These are phyloP conservation scores for Gymnocheta viridis DNA, from an alignment of 2,888 invertebrate genomes.

Conservation along the genomic window DNA sequence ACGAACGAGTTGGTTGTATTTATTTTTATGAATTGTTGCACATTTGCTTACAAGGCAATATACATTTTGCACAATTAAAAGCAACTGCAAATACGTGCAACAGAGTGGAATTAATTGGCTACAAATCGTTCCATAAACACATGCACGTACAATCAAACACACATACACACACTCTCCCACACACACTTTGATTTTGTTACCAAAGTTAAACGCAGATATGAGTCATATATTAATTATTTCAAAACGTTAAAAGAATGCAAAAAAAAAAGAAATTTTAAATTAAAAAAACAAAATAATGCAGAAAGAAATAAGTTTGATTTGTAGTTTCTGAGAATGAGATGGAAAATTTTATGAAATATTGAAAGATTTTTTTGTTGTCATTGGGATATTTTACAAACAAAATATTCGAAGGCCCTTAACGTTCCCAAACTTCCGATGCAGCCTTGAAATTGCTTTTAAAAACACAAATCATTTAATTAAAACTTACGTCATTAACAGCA, in stretches of 20 bases:
- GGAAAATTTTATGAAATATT: constrained; percentile 1
- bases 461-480: no score
- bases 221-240: constrained; percentile 46
- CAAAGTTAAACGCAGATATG: background rate
- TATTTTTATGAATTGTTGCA: constrained; percentile 64
- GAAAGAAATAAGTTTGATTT: background rate
- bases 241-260: background rate
- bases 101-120: constrained; percentile 69
- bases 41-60: constrained; percentile 69
- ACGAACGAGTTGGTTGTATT: constrained; percentile 53
- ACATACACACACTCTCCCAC: background rate
- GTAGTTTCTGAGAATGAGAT: background rate
- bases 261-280: background rate
- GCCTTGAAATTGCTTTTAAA: no score
- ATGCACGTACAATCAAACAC: constrained; percentile 7
- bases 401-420: no score
- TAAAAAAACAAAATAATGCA: background rate
- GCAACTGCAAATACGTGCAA: constrained; percentile 63
- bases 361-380: no score
- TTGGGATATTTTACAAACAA: no score
- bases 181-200: background rate
- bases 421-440: no score
- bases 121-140: constrained; percentile 56
- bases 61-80: constrained; percentile 67
- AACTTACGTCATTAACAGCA: no score